phyloP scores from a whole-genome alignment of 2,888 invertebrate genomes.

The Sarcophaga subvicina region DNA sequence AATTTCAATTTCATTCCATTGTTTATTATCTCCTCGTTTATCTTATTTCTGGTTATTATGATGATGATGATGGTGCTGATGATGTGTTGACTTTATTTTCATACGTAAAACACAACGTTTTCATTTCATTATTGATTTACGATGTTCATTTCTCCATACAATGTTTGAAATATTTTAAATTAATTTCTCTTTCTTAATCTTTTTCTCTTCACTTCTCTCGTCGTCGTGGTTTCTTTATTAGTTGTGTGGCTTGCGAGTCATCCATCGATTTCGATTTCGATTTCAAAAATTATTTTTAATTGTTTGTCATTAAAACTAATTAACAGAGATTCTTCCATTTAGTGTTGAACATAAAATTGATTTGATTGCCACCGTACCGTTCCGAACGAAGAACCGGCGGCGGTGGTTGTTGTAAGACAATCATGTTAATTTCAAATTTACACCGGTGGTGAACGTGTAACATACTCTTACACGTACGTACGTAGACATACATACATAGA shows the following conservation, averaged over 20 bases:
- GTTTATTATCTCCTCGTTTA: neutral
- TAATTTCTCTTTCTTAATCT: conserved; percentile 6
- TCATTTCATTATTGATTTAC: conserved; percentile 57
- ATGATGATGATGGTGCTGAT: neutral
- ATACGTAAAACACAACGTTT: conserved; percentile 51
- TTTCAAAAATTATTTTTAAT: conserved; percentile 48
- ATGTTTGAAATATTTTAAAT: conserved; percentile 17
- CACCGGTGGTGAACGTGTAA: too few species aligned
- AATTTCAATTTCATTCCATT: neutral
- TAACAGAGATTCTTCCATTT: conserved; percentile 72
- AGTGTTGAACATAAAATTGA: conserved; percentile 72
- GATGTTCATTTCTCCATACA: conserved; percentile 6
- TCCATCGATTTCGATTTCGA: conserved; percentile 7
- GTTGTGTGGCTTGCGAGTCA: neutral
- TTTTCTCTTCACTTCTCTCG: neutral
- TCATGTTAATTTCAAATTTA: too few species aligned
- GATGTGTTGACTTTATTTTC: conserved; percentile 33
- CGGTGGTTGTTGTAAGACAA: too few species aligned
- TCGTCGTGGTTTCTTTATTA: neutral
- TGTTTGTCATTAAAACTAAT: conserved; percentile 71
- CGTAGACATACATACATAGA: too few species aligned
- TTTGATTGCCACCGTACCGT: conserved; percentile 41
- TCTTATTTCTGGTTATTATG: neutral
- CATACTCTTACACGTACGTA: too few species aligned
- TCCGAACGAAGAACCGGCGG: too few species aligned